Base-by-base conservation (phyloP, 2,797 vertebrate species). In the Nasua narica region DNA sequence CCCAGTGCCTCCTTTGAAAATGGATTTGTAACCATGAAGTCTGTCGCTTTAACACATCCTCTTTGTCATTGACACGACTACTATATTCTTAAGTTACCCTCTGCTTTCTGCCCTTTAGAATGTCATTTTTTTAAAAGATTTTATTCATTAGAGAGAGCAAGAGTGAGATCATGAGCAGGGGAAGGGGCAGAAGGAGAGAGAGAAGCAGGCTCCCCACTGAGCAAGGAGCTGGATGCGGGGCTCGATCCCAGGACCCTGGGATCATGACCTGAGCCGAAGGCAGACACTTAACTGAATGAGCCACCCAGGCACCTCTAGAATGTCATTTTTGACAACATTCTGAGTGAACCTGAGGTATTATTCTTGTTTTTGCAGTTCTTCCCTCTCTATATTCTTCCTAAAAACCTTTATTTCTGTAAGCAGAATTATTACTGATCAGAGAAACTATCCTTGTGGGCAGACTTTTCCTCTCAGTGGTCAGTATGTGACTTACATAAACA, bases 91-190 rank as follows among this genome's bases (percentile, higher is more conserved):
- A 69, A 69, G 72, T 96, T 85, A 5, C 50, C 79, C 27, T 96
- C 67, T 89, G 87, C 87, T 77, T 91, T 79, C 90, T 91, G 77
- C 81, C 52, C 50, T 81, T 97, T 58, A 58, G 56, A 58, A 58
- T 58, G 56, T 58, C 56, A 58, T 58, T 58, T 58, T 27, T 58
- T 25, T 25, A 8, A 60, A 60, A 60, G 12, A 29, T 29, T 29
- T 58, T 29, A 29, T 62, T 62, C 32, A 32, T 62, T 32, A 8
- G 29, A 29, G 29, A 32, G 29, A 15, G 29, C 6, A 5, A 62
- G 60, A 62, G 29, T 32, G 6, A 62, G 29, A 11, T 1, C 54
- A 56, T 54, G 6, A 62, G 29, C 60, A 62, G 60, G 29, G 6
- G 29, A 16, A n/a, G 29, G 12, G 27, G 5, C 5, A 6, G 58